These are phyloP conservation scores for Nanger granti DNA, from an alignment of 2,113 vertebrate genomes.

Conservation along the genomic window DNA sequence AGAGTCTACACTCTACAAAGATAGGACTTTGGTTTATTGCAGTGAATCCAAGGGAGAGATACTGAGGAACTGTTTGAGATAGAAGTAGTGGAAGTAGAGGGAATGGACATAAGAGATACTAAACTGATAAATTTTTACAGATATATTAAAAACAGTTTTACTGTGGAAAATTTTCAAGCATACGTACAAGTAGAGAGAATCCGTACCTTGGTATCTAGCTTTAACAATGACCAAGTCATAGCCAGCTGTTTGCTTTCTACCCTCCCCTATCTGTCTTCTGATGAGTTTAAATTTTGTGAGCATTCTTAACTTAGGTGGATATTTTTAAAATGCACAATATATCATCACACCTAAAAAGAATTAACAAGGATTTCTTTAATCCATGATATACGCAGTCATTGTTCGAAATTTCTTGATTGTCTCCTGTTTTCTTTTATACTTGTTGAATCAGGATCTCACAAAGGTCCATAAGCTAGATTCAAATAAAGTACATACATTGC, in stretches of 20 bases:
- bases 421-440: background rate
- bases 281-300: background rate
- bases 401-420: background rate
- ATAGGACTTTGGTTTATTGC: background rate
- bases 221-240: background rate
- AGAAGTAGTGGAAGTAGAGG: background rate
- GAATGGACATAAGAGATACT: background rate
- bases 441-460: background rate
- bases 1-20: background rate
- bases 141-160: background rate
- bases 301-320: background rate
- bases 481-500: background rate
- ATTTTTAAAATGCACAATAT: background rate
- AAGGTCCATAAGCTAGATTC: background rate
- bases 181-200: background rate
- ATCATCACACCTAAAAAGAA: background rate
- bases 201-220: background rate
- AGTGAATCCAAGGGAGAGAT: background rate
- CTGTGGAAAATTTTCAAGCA: background rate
- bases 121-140: background rate
- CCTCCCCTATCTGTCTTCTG: background rate
- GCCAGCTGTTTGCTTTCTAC: background rate
- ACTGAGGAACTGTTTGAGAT: background rate
- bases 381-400: background rate
- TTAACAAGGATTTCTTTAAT: background rate